Base-by-base conservation (phyloP, 2,797 vertebrate genomes). In the Lacerta viridis region DNA sequence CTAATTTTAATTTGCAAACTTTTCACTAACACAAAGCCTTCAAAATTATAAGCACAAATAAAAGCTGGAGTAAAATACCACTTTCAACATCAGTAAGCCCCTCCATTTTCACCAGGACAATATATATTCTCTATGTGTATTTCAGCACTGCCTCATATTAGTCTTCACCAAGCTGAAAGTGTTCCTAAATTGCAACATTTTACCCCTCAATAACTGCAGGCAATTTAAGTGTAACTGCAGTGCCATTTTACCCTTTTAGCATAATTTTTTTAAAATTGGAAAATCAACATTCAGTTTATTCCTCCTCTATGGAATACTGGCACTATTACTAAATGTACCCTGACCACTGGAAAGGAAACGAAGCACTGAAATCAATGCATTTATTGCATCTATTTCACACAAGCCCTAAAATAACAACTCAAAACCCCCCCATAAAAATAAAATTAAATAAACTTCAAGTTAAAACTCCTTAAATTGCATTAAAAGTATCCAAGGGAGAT, bases 181-280 rank as follows among this genome's bases (percentile, higher is more conserved):
- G 20, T 50, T 23, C 36, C 50, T 55, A 7, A 11, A 29, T 15
- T 7, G 0, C 80, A 55, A 6, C 41, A 11, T n/a, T 80, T 80
- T 69, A 61, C 23, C 10, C 27, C 5, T 43, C 7, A n/a, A 68
- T 79, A 29, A n/a, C 61, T 69, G 23, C 10, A 78, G 29, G 5
- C 66, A 75, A n/a, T 43, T 15, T 36, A 29, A 18, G 33, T 50
- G 11, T 41, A 69, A 74, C 33, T 0, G 0, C 75, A 10, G 0
- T 2, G 0, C 9, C 17, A 2, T 23, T 41, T 61, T 74, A 41
- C 15, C 50, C 71, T 33, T 3, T 43, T 41, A 39, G 23, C 39
- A 9, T 11, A 36, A 75, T 39, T 43, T 76, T 25, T 11, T 2
- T 43, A 76, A 76, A 76, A 50, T 50, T 3, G 3, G 8, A 43